Base-by-base conservation (phyloP, 2,888 invertebrate species). In the Cordilura impudica region DNA sequence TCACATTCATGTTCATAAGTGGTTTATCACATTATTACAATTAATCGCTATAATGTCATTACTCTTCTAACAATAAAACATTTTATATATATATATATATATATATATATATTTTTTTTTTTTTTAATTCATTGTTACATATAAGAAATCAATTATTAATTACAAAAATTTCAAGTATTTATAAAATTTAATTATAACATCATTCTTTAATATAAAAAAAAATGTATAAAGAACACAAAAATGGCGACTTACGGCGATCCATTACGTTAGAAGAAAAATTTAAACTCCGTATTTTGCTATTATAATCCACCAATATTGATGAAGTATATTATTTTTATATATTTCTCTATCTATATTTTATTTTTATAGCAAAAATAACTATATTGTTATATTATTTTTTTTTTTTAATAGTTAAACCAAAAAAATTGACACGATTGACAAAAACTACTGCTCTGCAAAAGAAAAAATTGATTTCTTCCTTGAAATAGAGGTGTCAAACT, bases 171-270 rank as follows among this genome's bases (percentile, higher is more conserved):
- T n/a, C n/a, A n/a, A n/a, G n/a, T n/a, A n/a, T n/a, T n/a, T n/a
- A n/a, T n/a, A n/a, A n/a, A n/a, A n/a, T n/a, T n/a, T n/a, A n/a
- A n/a, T n/a, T n/a, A n/a, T n/a, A n/a, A n/a, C n/a, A n/a, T n/a
- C n/a, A n/a, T n/a, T 49, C 16, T 19, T 54, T 26, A 16, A 12
- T 0, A 4, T 16, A 54, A 12, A 31, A 2, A n/a, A 31, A 43
- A 39, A 21, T 43, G 8, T 39, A 21, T n/a, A 23, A 43, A 56
- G n/a, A 29, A 23, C 39, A 29, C 1, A 76, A 73, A 73, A 66
- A 78, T 78, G 69, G 78, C 78, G 73, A 78, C 78, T 78, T 78
- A 78, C 78, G 78, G n/a, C 67, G 63, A 78, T 78, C 78, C 78
- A 78, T 77, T 23, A 39, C 53, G 21, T 39, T 26, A n/a, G n/a